Percentiles rank a stretch among this genome's conserved stretches.
These are phyloP conservation scores for Caenorhabditis sp. DNA, from an alignment of 2,888 invertebrate species.

Conservation along the genomic window DNA sequence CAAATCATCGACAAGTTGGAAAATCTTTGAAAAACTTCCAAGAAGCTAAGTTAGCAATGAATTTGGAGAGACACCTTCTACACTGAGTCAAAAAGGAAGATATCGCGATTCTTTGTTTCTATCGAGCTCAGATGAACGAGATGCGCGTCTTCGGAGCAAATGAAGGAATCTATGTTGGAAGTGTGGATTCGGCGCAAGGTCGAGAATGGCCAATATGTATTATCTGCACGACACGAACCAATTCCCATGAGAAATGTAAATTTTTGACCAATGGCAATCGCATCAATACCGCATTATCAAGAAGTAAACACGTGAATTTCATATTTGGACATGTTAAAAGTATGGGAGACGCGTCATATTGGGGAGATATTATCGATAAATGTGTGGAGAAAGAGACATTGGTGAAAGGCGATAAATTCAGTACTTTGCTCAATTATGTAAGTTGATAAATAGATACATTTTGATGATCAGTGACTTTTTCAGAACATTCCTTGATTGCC, in stretches of 20 bases:
- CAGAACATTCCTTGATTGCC: too few relatives aligned
- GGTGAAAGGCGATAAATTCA: background rate
- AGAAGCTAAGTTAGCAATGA: background rate
- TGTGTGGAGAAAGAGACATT: too few relatives aligned
- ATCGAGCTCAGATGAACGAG: background rate
- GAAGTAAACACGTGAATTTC: background rate
- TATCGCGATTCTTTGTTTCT: background rate
- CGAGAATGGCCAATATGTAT: background rate
- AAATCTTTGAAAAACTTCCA: background rate
- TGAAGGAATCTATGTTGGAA: background rate
- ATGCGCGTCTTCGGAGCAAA: background rate
- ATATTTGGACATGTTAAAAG: background rate
- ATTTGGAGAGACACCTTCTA: background rate
- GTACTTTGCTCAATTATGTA: background rate
- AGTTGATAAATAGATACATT: background rate
- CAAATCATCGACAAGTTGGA: background rate
- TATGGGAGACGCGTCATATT: background rate
- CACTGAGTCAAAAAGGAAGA: background rate
- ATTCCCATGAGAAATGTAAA: background rate
- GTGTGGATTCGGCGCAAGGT: background rate
- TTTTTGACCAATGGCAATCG: background rate
- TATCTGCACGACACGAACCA: background rate
- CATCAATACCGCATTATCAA: background rate
- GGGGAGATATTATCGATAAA: background rate
- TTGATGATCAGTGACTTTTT: too few relatives aligned